phyloP scores from a whole-genome alignment of 2,113 vertebrate species.

The Promerops cafer region DNA sequence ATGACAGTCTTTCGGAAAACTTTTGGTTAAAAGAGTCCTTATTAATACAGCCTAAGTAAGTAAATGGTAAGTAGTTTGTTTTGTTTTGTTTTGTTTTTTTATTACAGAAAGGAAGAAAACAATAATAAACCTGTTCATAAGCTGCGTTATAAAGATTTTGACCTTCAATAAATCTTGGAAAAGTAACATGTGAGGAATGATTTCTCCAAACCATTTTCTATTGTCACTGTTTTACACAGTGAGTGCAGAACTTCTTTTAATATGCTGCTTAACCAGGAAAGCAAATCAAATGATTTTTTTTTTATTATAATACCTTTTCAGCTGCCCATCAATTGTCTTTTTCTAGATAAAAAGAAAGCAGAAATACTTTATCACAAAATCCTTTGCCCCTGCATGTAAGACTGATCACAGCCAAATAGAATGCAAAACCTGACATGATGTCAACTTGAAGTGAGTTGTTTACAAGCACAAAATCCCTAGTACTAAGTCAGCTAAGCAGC shows the following conservation, averaged over 20 bases:
- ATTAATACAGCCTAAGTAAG: not conserved
- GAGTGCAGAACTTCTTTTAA: not conserved
- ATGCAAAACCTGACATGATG: not conserved
- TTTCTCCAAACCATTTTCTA: not conserved
- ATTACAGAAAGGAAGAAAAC: not conserved
- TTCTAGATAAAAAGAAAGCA: not conserved
- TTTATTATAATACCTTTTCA: not conserved
- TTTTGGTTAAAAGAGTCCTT: not conserved
- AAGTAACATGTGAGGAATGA: not conserved
- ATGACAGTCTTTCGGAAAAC: not conserved
- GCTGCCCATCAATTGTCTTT: not conserved
- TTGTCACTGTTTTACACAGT: not conserved
- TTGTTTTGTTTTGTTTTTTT: too few species aligned
- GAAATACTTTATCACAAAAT: not conserved
- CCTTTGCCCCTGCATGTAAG: fast-evolving
- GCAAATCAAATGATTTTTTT: not conserved
- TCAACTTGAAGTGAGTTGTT: not conserved
- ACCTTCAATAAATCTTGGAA: not conserved
- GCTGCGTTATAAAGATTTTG: not conserved
- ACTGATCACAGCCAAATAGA: not conserved
- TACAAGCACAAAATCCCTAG: not conserved
- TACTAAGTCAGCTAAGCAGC: not conserved
- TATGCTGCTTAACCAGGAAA: not conserved
- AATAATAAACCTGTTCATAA: not conserved
- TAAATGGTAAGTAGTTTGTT: not conserved